A percentile compares a stretch with the other conserved stretches of the same genome.
Conservation (phyloP, 2,113 vertebrate species). For the Odobenus rosmarus region DNA sequence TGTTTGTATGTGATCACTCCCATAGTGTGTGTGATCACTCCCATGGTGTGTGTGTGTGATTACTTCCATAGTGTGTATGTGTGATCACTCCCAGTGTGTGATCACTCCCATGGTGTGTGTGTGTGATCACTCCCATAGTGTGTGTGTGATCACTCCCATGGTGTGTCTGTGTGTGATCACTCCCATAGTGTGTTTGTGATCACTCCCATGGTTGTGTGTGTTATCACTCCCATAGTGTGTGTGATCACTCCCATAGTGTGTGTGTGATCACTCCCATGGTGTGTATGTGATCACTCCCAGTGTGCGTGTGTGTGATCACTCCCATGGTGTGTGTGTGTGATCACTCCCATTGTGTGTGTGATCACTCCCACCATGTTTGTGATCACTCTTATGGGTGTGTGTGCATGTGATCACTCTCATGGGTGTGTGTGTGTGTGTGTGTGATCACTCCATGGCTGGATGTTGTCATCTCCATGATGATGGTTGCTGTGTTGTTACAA, state of each 20-base stretch:
- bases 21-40: no score
- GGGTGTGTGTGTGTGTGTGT: no score
- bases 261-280: neutral
- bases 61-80: no score
- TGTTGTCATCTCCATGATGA: accelerated
- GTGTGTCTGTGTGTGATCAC: neutral
- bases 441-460: accelerated
- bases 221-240: neutral
- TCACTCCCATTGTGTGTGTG: accelerated
- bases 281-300: no score
- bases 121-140: neutral
- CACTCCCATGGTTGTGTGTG: neutral
- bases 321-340: neutral
- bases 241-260: neutral
- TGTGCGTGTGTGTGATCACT: no score
- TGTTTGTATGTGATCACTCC: no score
- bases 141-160: neutral
- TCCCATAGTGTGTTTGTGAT: accelerated
- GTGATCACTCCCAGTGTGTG: no score
- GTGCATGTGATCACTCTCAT: no score
- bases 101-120: no score
- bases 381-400: no score
- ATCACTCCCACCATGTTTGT: neutral
- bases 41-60: no score
- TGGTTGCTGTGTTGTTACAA: accelerated